Base-by-base conservation (phyloP, 1,140 invertebrate species). In the Drosophila sulfurigaster region DNA sequence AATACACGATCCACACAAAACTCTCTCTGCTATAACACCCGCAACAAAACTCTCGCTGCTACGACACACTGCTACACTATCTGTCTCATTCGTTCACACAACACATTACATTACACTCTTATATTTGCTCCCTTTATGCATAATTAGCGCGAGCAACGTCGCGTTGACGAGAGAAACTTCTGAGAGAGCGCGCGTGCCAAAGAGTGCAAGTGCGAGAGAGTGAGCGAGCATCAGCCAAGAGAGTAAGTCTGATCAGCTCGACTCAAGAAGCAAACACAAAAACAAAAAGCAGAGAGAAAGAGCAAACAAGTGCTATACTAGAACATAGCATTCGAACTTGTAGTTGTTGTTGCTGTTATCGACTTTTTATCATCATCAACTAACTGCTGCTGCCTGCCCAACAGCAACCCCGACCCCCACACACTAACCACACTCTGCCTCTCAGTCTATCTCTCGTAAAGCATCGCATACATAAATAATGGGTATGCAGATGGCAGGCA, bases 401-500 rank as follows among this genome's bases (percentile, higher is more conserved):
- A 25, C 20, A 25, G 20, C 15, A 30, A n/a, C n/a, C 20, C 5
- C 10, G n/a, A 8, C 25, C 16, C 49, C 63, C 5, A 15, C 8
- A 30, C 46, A 43, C 54, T 20, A 35, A 45, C 62, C 16, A 54
- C 32, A 63, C 60, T 41, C 45, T 41, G 46, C 32, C 41, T 41
- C 49, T 66, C 48, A 16, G 45, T 30, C 46, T 51, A 41, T 38
- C 35, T 10, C 35, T 38, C 35, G 35, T 10, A 38, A 38, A 10
- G 35, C 35, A 38, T 49, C 51, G 13, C 62, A 65, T 59, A 77
- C 49, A 78, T 64, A 91, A 83, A 92, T 91, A 82, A 92, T 92
- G 91, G 91, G 91, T 82, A 78, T 92, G 91, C 91, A 91, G 86
- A 87, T 91, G 85, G 91, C 91, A 92, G 85, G 75, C 79, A 78